These are phyloP conservation scores for Ephydatia muelleri DNA, from an alignment of 37 sponge, comb jelly and placozoan species.

Conservation along the genomic window DNA sequence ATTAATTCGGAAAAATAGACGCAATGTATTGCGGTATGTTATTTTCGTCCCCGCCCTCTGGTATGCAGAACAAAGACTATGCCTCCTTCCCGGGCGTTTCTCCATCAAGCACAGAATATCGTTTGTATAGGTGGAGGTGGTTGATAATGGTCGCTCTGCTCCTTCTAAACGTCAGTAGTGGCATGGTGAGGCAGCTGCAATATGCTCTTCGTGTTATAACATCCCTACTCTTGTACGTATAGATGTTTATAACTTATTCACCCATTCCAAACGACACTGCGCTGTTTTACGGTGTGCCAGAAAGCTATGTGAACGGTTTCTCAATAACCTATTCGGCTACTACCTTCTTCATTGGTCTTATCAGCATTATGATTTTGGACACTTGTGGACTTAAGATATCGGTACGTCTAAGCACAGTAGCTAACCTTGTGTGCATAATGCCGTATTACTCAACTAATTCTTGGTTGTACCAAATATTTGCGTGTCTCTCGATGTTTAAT, in stretches of 20 bases:
- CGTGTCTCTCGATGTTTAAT: too few relatives aligned
- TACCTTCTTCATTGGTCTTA: conserved; percentile 52
- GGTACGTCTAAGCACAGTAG: too few relatives aligned
- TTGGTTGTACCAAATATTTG: too few relatives aligned
- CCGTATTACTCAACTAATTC: too few relatives aligned
- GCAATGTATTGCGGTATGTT: not conserved
- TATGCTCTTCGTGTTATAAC: not conserved
- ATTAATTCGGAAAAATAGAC: not conserved
- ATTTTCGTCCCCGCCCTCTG: not conserved
- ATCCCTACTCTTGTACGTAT: not conserved
- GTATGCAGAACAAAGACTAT: not conserved
- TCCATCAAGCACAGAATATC: not conserved
- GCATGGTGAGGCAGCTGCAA: conserved; percentile 52
- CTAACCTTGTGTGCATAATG: too few relatives aligned
- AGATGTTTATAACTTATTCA: conserved; percentile 70
- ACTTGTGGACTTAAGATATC: conserved; percentile 46
- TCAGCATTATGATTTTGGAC: conserved; percentile 60
- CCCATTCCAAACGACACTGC: conserved; percentile 46
- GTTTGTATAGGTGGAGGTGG: conserved; percentile 65
- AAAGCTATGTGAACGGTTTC: conserved; percentile 43
- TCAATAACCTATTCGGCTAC: conserved; percentile 49
- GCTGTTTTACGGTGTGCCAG: conserved; percentile 32
- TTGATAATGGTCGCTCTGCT: conserved; percentile 53
- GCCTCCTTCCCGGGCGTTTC: not conserved
- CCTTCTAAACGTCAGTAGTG: conserved; percentile 74